Base-by-base conservation (phyloP, 2,113 vertebrate genomes). In the Diadophis punctatus region DNA sequence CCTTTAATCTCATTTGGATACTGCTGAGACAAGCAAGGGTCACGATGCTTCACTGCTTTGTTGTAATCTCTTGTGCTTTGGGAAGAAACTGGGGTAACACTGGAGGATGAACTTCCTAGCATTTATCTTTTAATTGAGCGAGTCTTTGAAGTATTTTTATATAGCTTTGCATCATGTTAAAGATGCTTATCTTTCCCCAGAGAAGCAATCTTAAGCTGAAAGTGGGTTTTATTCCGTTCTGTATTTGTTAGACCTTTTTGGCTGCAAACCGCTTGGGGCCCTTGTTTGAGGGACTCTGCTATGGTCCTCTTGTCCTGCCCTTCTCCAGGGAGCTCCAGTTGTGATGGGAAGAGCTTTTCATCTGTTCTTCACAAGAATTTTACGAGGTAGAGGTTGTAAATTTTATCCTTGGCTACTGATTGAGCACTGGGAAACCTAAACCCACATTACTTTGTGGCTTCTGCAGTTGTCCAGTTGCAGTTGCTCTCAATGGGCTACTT, bases 1-100 rank as follows among this genome's bases (percentile, higher is more conserved):
- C 8, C 6, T 39, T 55, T 11, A 1, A 8, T 4, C 46, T 53
- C 30, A 8, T 49, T 51, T 22, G 11, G 51, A 22, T 3, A 8
- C 56, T 49, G 74, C 55, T 51, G 14, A 39, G 3, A 25, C 11
- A 25, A 48, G 49, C 2, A 1, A 12, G 43, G 46, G 58, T 1
- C 9, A 16, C 14, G 10, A 18, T 10, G 6, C 8, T 0, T 1
- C 7, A 0, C 39, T 8, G n/a, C 30, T 25, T n/a, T 39, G n/a
- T 22, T 23, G 74, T 80, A 80, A 80, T 80, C 74, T 14, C 12
- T n/a, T 74, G 48, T 11, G 56, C 68, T 55, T 27, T 30, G 34
- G n/a, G 9, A n/a, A 51, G 89, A 39, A 34, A n/a, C 30, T 3
- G 14, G 25, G 27, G 84, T 46, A 20, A 80, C 74, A 1, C 5